phyloP scores from a whole-genome alignment of 2,797 vertebrate genomes.

The Pangasius sanitwongsei region DNA sequence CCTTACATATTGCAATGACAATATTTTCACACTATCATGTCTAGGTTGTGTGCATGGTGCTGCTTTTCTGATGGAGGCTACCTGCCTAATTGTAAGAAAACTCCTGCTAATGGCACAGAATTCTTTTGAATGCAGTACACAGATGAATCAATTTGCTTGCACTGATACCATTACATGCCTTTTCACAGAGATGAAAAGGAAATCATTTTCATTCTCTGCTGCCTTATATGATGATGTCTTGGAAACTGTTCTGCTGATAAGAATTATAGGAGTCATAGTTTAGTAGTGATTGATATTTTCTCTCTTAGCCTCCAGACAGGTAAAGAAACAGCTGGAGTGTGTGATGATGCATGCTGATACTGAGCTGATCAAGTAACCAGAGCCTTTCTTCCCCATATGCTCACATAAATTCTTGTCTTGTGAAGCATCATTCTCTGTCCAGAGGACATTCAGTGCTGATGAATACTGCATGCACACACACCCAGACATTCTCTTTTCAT shows the following conservation, averaged over 20 bases:
- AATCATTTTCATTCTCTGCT: constrained; percentile 8
- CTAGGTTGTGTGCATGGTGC: not conserved
- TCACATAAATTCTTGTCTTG: constrained; percentile 12
- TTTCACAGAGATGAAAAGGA: constrained; percentile 4
- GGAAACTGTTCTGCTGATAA: constrained; percentile 25
- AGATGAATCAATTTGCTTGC: constrained; percentile 16
- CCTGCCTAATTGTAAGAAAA: constrained; percentile 1
- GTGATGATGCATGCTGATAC: constrained; percentile 19
- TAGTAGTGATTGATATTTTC: constrained; percentile 11
- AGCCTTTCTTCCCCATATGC: constrained; percentile 9
- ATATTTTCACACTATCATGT: not conserved
- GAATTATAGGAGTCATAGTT: constrained; percentile 20
- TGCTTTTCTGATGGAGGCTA: not conserved
- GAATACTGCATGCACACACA: constrained; percentile 39
- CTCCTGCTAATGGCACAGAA: not conserved
- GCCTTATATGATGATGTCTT: not conserved
- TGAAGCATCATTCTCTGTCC: not conserved
- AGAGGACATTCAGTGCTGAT: not conserved
- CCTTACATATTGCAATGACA: not conserved
- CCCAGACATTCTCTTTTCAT: constrained; percentile 14
- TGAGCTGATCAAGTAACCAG: not conserved
- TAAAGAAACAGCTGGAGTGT: not conserved
- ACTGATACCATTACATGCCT: not conserved
- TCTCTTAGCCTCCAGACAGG: not conserved
- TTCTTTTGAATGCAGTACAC: not conserved